Base-by-base conservation (phyloP, 2,888 invertebrate species). In the Synergus laeviventris region DNA sequence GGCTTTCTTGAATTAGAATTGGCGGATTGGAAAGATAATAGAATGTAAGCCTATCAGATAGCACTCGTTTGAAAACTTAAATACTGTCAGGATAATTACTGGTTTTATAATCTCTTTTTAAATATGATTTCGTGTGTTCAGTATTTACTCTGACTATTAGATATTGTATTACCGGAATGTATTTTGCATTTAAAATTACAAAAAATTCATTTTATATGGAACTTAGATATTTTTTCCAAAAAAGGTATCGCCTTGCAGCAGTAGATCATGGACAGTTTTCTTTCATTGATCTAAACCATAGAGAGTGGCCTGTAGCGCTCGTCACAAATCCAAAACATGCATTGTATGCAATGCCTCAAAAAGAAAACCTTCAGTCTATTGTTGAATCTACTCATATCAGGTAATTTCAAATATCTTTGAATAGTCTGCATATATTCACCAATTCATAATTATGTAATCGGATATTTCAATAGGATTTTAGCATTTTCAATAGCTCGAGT, bases 321-420 rank as follows among this genome's bases (percentile, higher is more conserved):
- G 93, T 98, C 21, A 97, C 97, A 66, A 98, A 97, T 92, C 98
- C 98, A n/a, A 98, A 97, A 92, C 93, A 96, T 91, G 95, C 96
- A 39, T 91, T 94, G 80, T 96, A 94, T 89, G 88, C 92, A 64
- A 94, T 97, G 91, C 94, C 96, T 1, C 92, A 92, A 3, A 94
- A 95, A 85, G 97, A 97, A 91, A 95, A 97, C 56, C 86, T 95
- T 62, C 91, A 94, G 78, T 91, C 94, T 81, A 93, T 96, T 73
- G 86, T 91, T 76, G 92, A 93, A 75, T 97, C 97, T 1, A 95
- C 95, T 73, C 95, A 97, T 90, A 94, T 97, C 82, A 93, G 95
- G 94, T 94, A 91, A 86, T 31, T 31, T 31, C 7, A 31, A 31
- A 31, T 5, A 5, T 31, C 31, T 0, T 7, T 31, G 31, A 31